A percentile compares a stretch with the other conserved stretches of the same genome.
phyloP scores from a whole-genome alignment of 2,888 invertebrate genomes.

The Pristionchus mayeri region DNA sequence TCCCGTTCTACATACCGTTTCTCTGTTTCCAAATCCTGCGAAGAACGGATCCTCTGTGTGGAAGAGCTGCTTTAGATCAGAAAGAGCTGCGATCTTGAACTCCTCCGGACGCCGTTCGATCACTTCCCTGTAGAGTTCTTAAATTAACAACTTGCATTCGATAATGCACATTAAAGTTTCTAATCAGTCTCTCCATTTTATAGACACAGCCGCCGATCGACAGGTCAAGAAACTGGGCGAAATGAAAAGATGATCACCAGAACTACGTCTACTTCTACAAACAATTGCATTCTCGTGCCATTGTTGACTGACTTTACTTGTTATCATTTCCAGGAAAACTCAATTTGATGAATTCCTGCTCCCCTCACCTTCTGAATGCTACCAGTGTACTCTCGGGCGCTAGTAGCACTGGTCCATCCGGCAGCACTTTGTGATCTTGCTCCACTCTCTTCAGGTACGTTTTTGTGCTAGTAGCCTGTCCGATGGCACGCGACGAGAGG shows the following conservation, averaged over 20 bases:
- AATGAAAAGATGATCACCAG: too few relatives aligned
- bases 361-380: conserved; percentile 86
- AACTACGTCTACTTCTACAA: too few relatives aligned
- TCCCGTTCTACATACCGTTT: conserved; percentile 58
- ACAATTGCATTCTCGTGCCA: too few relatives aligned
- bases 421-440: conserved; percentile 92
- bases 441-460: conserved; percentile 94
- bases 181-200: too few relatives aligned
- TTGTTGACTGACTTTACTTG: too few relatives aligned
- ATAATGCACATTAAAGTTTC: too few relatives aligned
- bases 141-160: too few relatives aligned
- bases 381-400: conserved; percentile 97
- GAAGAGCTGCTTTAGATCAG: conserved; percentile 94
- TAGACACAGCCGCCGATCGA: too few relatives aligned
- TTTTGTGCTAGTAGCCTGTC: conserved; percentile 87
- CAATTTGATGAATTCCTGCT: too few relatives aligned
- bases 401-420: conserved; percentile 94
- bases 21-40: conserved; percentile 94
- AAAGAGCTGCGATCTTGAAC: conserved; percentile 97
- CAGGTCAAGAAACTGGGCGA: too few relatives aligned
- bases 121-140: conserved; percentile 85
- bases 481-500: conserved; percentile 96
- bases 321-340: too few relatives aligned
- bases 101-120: conserved; percentile 99
- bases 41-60: conserved; percentile 91